Evolutionary conservation across 2,888 invertebrate genomes (phyloP), one percentile per base, ranked within the genome.

Genomic region (Tuberolachnus salignus): DNA sequence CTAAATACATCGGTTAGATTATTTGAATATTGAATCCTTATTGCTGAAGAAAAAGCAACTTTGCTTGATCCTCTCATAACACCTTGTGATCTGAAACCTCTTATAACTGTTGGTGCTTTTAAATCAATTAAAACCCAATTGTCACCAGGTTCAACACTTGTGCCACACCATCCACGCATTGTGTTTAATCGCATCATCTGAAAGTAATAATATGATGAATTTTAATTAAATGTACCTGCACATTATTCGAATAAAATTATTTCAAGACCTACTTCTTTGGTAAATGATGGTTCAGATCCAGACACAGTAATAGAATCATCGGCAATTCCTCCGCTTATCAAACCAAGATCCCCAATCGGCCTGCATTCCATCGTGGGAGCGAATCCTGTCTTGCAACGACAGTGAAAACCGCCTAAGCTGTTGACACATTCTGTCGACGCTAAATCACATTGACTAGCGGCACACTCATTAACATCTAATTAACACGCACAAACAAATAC

Each of bases 341-440:
- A 87, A 23, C 96, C 96, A 69, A 97, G 88, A 86, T 96, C 96
- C 8, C 93, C 93, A 51, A 95, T 93, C 0, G 95, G 95, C 83
- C 95, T 89, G 84, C 96, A 96, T 84, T 96, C 95, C 83, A 94
- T 89, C 80, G 93, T 94, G 8, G 94, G 91, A 1, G 92, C 87
- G 84, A 95, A 95, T 57, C 95, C 95, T 82, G 90, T 86, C 81
- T 91, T 90, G 84, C 96, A 97, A 83, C 94, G 93, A 84, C 96
- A 97, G 83, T 91, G 92, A 87, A 95, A 96, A 23, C 93, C 92
- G 59, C 96, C 96, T 64, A 92, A 91, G 8, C 92, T 92, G 84
- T 97, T 97, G 82, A 91, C 90, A 85, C 96, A 96, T 85, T 95
- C 94, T 0, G 96, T 96, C 0, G 95, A 95, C 0, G 94, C 92